Evolutionary conservation across 2,797 vertebrate genomes (phyloP).

Genomic region (Oreortyx pictus): DNA sequence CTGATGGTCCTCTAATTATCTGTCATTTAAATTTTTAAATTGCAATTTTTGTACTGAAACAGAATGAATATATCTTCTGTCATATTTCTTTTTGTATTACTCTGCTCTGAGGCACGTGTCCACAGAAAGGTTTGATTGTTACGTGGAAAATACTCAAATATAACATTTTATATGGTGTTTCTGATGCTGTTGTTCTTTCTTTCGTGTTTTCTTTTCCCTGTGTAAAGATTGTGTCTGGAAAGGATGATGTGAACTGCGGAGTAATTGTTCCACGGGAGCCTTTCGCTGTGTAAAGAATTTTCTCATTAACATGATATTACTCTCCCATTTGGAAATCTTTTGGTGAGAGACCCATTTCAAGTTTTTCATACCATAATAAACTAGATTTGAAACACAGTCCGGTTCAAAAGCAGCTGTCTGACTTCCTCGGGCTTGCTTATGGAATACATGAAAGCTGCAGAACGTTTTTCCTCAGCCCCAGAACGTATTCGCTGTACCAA

Average conservation of each 20-base stretch:
- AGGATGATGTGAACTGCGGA: background rate
- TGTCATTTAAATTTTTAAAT: background rate
- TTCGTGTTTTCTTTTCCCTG: background rate
- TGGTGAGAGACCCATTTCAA: slow-evolving; percentile 16
- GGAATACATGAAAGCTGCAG: background rate
- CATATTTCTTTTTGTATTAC: background rate
- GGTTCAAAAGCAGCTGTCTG: slow-evolving; percentile 1
- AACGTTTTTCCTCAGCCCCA: background rate
- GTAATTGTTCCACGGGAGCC: slow-evolving; percentile 53
- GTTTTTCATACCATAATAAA: background rate
- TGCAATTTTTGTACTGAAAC: background rate
- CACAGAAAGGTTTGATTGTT: background rate
- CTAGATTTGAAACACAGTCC: background rate
- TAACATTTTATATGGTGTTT: slow-evolving; percentile 3
- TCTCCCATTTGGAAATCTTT: slow-evolving; percentile 27
- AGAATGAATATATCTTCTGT: background rate
- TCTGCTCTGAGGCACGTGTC: background rate
- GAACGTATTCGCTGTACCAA: background rate
- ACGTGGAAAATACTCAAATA: slow-evolving; percentile 30
- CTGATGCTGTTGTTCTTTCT: slow-evolving; percentile 34
- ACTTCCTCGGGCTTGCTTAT: background rate
- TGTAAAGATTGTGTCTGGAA: slow-evolving; percentile 24
- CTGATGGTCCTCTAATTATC: background rate
- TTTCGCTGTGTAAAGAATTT: slow-evolving; percentile 35
- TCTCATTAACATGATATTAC: slow-evolving; percentile 38